Conservation (phyloP, 2,113 vertebrate genomes). For the Butorides virescens region DNA sequence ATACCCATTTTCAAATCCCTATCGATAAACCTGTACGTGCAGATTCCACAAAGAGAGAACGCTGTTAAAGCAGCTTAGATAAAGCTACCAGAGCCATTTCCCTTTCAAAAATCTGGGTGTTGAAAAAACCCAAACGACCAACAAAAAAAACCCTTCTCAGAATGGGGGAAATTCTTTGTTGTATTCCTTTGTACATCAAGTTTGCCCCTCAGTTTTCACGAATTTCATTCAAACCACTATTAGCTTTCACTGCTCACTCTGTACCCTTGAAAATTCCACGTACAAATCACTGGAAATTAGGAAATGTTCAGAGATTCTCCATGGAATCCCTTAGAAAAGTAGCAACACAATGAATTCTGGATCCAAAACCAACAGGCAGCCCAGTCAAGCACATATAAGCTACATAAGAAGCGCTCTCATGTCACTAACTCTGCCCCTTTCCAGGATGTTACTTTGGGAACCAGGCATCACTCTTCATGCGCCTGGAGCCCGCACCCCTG, state of each 20-base stretch:
- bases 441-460: background rate
- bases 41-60: background rate
- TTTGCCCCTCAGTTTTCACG: constrained; percentile 8
- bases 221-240: background rate
- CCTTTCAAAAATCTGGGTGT: background rate
- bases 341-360: background rate
- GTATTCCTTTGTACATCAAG: background rate
- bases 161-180: constrained; percentile 12
- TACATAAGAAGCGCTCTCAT: background rate
- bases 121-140: background rate
- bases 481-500: background rate
- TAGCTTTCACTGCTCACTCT: background rate
- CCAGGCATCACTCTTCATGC: background rate
- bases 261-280: background rate
- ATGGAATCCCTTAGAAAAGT: background rate
- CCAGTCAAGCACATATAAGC: rapidly evolving
- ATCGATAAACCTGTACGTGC: background rate
- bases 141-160: background rate
- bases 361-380: background rate
- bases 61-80: background rate
- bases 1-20: background rate
- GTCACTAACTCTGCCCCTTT: background rate
- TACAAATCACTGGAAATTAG: background rate
- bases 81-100: background rate
- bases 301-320: background rate